Evolutionary conservation across 2,797 vertebrate genomes (phyloP), one percentile per base, ranked within the genome.

Genomic region (Psittacula derbiana): DNA sequence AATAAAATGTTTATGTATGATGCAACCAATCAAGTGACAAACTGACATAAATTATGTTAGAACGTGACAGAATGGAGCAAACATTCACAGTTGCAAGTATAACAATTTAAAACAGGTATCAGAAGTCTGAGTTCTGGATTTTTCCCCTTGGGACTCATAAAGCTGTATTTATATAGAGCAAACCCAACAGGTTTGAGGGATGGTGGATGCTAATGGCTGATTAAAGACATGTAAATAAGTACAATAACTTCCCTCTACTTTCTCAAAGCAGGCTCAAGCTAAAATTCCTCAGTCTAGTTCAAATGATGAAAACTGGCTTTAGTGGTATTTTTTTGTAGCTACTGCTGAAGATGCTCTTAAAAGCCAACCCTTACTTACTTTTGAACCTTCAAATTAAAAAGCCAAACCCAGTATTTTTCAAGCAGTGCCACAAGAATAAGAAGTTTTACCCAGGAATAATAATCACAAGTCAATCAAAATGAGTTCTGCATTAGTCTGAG

Each of bases 1-100:
- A 91, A 85, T 27, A 88, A 92, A 94, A 83, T 24, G 11, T 74
- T 97, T 74, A 88, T 38, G 52, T 19, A 58, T 19, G 33, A 88
- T 76, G 52, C n/a, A 86, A 90, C n/a, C n/a, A 47, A 52, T 24
- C 25, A 67, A 82, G 30, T 2, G 30, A 65, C 15, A 86, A 90
- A 71, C 27, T 43, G 44, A 83, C 41, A 90, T 5, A 88, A 70
- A 81, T 31, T 33, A 80, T 33, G 47, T 55, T 21, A 88, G 72
- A 76, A 67, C 16, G 16, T 64, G 57, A 65, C 8, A 84, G 70
- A 93, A 88, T 3, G 7, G 33, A 64, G 25, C 30, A 80, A 92
- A 84, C 28, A 73, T 58, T 82, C 78, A 61, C 33, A 55, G 36
- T 6, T 86, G 17, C 27, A 94, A 90, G 43, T 18, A 60, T 12